These are phyloP conservation scores for Endotricha flammealis DNA, from an alignment of 2,888 invertebrate species.

Conservation along the genomic window DNA sequence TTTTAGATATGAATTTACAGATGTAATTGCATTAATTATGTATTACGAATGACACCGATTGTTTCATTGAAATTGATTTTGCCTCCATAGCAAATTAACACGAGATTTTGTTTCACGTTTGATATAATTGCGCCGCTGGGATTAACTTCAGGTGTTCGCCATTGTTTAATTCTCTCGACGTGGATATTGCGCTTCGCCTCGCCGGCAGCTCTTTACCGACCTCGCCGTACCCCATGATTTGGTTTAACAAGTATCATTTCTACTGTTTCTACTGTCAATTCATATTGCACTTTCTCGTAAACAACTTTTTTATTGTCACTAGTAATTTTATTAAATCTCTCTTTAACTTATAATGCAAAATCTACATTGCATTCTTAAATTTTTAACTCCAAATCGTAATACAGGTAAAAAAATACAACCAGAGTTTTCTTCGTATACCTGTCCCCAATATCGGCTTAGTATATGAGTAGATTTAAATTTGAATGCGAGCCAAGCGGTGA, in stretches of 20 bases:
- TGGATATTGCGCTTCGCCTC: neutral
- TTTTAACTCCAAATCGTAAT: neutral
- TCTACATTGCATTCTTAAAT: neutral
- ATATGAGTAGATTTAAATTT: slow-evolving; percentile 51
- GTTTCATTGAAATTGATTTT: neutral
- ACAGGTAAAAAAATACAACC: neutral
- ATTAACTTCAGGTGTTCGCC: neutral
- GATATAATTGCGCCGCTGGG: neutral
- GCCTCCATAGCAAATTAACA: neutral
- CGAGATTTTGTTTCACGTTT: neutral
- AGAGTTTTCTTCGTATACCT: neutral
- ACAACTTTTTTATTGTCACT: neutral
- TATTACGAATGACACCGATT: too few species aligned
- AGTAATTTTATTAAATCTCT: neutral
- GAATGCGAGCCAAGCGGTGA: slow-evolving; percentile 53
- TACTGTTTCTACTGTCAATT: neutral
- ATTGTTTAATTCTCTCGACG: neutral
- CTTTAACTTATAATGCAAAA: neutral
- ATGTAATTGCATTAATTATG: too few species aligned
- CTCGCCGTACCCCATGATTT: neutral
- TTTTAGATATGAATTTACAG: too few species aligned
- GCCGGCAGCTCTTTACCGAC: neutral
- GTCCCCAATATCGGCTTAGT: slow-evolving; percentile 6
- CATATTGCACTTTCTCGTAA: neutral
- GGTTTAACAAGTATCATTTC: neutral